These are phyloP conservation scores for Agrotis segetum DNA, from an alignment of 2,888 invertebrate genomes.

Conservation along the genomic window DNA sequence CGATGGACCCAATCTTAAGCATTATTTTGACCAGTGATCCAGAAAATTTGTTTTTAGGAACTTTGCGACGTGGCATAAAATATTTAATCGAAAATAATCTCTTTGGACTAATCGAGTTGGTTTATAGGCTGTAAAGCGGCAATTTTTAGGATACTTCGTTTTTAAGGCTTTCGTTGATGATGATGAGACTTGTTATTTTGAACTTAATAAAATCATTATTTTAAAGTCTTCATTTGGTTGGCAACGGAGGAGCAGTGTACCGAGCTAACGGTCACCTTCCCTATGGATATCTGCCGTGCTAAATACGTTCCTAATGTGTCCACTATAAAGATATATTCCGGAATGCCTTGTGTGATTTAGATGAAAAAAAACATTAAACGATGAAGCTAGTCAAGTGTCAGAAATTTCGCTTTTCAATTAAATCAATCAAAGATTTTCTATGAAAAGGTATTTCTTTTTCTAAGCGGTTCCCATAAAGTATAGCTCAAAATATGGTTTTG, in stretches of 20 bases:
- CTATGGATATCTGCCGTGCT: too few species aligned
- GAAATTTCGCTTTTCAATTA: too few species aligned
- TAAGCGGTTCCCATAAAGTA: too few species aligned
- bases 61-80: constrained; percentile 41
- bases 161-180: constrained; percentile 5
- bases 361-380: too few species aligned
- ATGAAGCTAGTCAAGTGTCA: too few species aligned
- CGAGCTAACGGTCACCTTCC: neutral
- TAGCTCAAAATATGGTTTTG: neutral
- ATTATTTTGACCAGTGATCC: constrained; percentile 57
- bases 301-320: too few species aligned
- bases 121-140: constrained; percentile 11
- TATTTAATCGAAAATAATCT: constrained; percentile 52
- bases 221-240: neutral
- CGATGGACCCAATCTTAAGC: constrained; percentile 57
- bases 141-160: constrained; percentile 7
- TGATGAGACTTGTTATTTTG: neutral
- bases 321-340: too few species aligned
- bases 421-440: too few species aligned
- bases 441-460: too few species aligned
- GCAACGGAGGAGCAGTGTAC: neutral
- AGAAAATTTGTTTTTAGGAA: constrained; percentile 57
- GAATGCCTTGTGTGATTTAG: too few species aligned
- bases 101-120: constrained; percentile 22
- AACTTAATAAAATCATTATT: neutral